These are phyloP conservation scores for Eunapius fragilis DNA, from an alignment of 37 sponge, comb jelly and placozoan species.

Conservation along the genomic window DNA sequence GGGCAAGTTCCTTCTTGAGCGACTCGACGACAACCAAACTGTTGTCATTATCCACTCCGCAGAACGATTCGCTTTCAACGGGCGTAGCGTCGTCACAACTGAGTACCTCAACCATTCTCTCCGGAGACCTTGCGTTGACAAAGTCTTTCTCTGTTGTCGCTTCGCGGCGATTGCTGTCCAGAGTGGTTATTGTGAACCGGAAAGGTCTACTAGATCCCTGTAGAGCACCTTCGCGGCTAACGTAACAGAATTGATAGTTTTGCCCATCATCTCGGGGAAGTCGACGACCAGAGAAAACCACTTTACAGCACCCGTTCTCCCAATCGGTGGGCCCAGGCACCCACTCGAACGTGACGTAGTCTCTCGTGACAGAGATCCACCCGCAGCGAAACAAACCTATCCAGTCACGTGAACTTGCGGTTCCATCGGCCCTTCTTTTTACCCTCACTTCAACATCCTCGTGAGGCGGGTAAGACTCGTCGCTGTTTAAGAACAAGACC, in stretches of 20 bases:
- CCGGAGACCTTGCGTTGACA: no score
- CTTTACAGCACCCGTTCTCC: no score
- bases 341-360: constrained; percentile 92
- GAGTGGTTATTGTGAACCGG: neutral
- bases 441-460: neutral
- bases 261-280: constrained; percentile 68
- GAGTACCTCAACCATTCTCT: no score
- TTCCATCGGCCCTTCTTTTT: neutral
- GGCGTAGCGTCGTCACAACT: no score
- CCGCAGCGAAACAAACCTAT: constrained; percentile 82
- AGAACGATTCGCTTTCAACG: neutral
- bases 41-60: neutral
- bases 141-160: no score
- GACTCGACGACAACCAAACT: neutral
- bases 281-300: constrained; percentile 50
- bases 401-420: constrained; percentile 60
- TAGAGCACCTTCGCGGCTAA: constrained; percentile 12
- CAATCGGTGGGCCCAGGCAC: constrained; percentile 6
- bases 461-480: neutral
- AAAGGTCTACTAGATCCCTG: constrained; percentile 5
- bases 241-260: constrained; percentile 75
- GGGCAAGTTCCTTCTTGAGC: neutral
- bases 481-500: neutral
- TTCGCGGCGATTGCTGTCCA: neutral
- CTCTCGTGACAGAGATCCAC: constrained; percentile 76